Evolutionary conservation across 2,797 vertebrate species (phyloP), one percentile per base, ranked within the genome.

Genomic region (Intellagama lesueurii): DNA sequence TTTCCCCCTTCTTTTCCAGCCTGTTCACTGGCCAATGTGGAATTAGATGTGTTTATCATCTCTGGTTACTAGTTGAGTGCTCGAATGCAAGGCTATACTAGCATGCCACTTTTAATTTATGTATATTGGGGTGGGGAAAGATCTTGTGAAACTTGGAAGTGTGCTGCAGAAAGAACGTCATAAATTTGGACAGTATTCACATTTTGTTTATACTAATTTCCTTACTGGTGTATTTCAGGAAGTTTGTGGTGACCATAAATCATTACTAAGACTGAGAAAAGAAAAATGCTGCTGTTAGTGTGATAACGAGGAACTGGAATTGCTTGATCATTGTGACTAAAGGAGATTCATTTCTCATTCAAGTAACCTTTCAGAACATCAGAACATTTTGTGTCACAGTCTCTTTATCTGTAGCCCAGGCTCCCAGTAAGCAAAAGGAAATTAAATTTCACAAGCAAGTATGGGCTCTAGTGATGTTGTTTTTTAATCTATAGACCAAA

Each of bases 261-360:
- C 44, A 73, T 49, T 76, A 73, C 44, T 56, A 81, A 68, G 26
- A 77, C 75, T 17, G 40, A 81, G 87, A 85, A 89, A 83, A 66
- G 77, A 91, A 87, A 75, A 78, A 17, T 56, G 40, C 84, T 90
- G 1, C 49, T 73, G 19, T 89, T 84, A 30, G 12, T 68, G 69
- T 44, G 91, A 24, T 32, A 24, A 56, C 0, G 87, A 85, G 94
- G 93, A 77, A 77, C 44, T 69, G 60, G 44, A 66, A 88, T 78
- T 91, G 93, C 94, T 95, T 94, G 94, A 93, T 95, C 93, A 94
- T 91, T 88, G 88, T 95, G 49, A 90, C 85, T 93, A 94, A 96
- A 85, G 89, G 52, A 92, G 93, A 91, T 77, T 91, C 44, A n/a
- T 77, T 83, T 92, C 0, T 81, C 19, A 87, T 91, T 85, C 44